Evolutionary conservation across 2,888 invertebrate species (phyloP).

Genomic region (Napeogenes inachia): DNA sequence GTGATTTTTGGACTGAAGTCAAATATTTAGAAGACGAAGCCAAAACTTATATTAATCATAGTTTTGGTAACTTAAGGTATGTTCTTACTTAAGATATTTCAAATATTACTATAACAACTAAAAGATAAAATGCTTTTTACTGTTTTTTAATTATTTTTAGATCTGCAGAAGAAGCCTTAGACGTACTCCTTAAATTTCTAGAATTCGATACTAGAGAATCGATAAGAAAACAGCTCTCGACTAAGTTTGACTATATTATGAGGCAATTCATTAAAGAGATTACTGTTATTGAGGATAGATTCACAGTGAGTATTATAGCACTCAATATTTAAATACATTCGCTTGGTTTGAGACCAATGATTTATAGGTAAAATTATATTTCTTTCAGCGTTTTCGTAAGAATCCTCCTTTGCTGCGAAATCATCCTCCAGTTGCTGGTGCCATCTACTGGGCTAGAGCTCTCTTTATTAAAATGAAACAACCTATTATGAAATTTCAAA

Average conservation of each 20-base stretch:
- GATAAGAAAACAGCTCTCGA: slow-evolving; percentile 84
- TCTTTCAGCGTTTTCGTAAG: slow-evolving; percentile 75
- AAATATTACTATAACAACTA: too few species aligned
- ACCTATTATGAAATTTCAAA: slow-evolving; percentile 87
- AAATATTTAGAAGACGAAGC: slow-evolving; percentile 87
- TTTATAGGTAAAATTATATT: neutral
- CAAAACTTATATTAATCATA: slow-evolving; percentile 89
- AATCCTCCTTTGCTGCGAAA: slow-evolving; percentile 84
- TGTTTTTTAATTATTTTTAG: slow-evolving; percentile 48
- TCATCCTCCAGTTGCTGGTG: slow-evolving; percentile 88
- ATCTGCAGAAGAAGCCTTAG: slow-evolving; percentile 88
- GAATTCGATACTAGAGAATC: slow-evolving; percentile 85
- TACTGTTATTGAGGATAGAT: slow-evolving; percentile 81
- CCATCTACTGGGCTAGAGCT: slow-evolving; percentile 90
- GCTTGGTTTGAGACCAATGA: neutral
- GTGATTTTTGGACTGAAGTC: slow-evolving; percentile 86
- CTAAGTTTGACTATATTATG: slow-evolving; percentile 90
- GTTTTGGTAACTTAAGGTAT: slow-evolving; percentile 86
- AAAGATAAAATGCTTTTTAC: neutral
- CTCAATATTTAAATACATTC: too few species aligned
- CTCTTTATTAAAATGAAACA: slow-evolving; percentile 87
- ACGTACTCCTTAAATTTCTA: slow-evolving; percentile 87
- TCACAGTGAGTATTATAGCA: slow-evolving; percentile 50
- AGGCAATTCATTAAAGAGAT: slow-evolving; percentile 92
- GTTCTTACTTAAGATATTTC: neutral